Percentiles rank a stretch among this genome's conserved stretches.
phyloP scores from a whole-genome alignment of 1,140 invertebrate genomes.

The Camponotus floridanus region DNA sequence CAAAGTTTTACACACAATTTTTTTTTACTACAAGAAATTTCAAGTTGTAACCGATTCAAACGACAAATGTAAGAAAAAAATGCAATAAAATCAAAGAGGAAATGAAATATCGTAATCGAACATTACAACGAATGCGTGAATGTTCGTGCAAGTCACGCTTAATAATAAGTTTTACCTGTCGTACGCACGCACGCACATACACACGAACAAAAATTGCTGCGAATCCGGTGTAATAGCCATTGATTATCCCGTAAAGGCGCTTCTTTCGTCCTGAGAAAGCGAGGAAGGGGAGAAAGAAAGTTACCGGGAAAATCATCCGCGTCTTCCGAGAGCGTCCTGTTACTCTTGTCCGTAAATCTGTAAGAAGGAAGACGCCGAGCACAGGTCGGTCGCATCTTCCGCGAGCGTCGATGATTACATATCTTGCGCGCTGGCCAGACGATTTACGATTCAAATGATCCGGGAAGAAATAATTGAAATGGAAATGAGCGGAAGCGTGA shows the following conservation, averaged over 20 bases:
- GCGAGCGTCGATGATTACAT: conserved; percentile 27
- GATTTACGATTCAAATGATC: conserved; percentile 66
- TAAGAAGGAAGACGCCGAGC: conserved; percentile 39
- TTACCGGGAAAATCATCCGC: conserved; percentile 64
- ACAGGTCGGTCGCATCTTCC: conserved; percentile 27
- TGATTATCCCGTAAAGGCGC: conserved; percentile 33
- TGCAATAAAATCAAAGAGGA: background rate
- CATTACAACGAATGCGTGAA: background rate
- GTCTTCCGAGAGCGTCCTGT: conserved; percentile 35
- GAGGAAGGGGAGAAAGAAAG: conserved; percentile 80
- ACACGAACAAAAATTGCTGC: background rate
- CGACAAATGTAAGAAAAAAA: background rate
- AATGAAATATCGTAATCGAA: background rate
- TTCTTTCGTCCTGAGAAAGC: conserved; percentile 74
- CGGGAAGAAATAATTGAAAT: conserved; percentile 52
- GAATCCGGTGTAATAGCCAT: conserved; percentile 32
- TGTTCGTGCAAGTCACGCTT: conserved; percentile 47
- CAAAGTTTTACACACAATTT: background rate
- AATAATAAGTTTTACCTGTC: conserved; percentile 37
- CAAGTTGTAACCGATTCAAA: background rate
- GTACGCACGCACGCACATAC: background rate
- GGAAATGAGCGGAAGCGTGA: conserved; percentile 38
- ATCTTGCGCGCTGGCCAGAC: conserved; percentile 33
- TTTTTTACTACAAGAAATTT: background rate
- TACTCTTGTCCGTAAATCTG: conserved; percentile 36